phyloP scores from a whole-genome alignment of 2,113 vertebrate species.

The Arvicanthis niloticus region DNA sequence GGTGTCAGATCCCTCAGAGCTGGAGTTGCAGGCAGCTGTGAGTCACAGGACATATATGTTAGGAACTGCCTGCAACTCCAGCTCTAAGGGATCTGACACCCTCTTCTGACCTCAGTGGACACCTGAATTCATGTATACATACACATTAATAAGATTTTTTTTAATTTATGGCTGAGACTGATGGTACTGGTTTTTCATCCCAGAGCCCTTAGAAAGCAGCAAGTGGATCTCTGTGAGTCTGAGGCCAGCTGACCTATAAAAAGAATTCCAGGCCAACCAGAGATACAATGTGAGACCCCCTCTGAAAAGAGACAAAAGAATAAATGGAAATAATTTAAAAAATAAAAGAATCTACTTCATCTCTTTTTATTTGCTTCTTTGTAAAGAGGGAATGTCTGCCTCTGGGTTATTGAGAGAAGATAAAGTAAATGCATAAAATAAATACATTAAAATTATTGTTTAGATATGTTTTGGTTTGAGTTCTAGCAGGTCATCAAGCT shows the following conservation, averaged over 20 bases:
- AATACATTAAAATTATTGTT: neutral
- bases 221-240: neutral
- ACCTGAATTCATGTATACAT: neutral
- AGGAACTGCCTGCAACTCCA: neutral
- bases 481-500: neutral
- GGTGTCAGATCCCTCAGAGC: neutral
- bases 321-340: neutral
- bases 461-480: neutral
- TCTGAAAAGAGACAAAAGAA: neutral
- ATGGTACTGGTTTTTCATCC: neutral
- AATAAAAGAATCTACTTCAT: neutral
- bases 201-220: neutral
- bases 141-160: neutral
- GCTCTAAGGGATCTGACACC: neutral
- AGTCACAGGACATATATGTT: neutral
- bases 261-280: neutral
- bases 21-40: neutral
- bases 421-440: neutral
- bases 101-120: neutral
- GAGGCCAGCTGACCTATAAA: neutral
- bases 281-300: no score
- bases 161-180: no score
- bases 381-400: neutral
- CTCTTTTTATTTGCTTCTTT: neutral
- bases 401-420: neutral